Percentiles rank a stretch among this genome's conserved stretches.
Conservation (phyloP, 2,888 invertebrate genomes). For the Fragum sueziense region DNA sequence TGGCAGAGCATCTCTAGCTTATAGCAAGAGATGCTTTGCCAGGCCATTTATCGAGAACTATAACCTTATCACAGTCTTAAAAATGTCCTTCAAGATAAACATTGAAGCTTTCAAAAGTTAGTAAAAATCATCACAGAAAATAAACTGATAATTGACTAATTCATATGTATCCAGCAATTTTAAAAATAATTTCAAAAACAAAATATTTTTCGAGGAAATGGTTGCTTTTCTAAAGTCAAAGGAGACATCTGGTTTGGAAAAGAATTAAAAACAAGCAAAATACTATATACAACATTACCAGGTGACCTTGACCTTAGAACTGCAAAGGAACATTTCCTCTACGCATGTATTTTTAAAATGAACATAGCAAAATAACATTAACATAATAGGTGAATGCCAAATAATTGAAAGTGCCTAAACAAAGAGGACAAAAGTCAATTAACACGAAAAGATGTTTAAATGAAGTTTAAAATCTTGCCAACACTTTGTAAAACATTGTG, state of each 20-base stretch:
- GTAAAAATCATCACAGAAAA: too few species aligned
- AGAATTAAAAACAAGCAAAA: conserved; percentile 6
- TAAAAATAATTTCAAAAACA: conserved; percentile 13
- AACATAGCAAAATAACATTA: conserved; percentile 21
- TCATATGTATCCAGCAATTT: conserved; percentile 1
- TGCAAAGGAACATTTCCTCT: not conserved
- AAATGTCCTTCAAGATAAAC: too few species aligned
- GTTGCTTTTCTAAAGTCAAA: not conserved
- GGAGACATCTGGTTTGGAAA: not conserved
- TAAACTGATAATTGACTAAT: not conserved
- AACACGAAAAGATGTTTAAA: not conserved
- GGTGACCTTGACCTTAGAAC: conserved; percentile 6
- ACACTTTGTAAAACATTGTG: not conserved
- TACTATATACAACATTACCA: conserved; percentile 6
- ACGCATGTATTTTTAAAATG: conserved; percentile 17
- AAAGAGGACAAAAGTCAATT: too few species aligned
- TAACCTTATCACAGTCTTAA: too few species aligned
- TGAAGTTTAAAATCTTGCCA: not conserved
- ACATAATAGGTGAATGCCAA: not conserved
- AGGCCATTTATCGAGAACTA: too few species aligned
- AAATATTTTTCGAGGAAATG: conserved; percentile 1
- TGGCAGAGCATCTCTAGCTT: too few species aligned
- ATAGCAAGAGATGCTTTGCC: too few species aligned
- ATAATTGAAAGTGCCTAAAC: too few species aligned
- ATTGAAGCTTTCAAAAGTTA: too few species aligned